Evolutionary conservation across 2,888 invertebrate genomes (phyloP).

Genomic region (Drosophila subquinaria): DNA sequence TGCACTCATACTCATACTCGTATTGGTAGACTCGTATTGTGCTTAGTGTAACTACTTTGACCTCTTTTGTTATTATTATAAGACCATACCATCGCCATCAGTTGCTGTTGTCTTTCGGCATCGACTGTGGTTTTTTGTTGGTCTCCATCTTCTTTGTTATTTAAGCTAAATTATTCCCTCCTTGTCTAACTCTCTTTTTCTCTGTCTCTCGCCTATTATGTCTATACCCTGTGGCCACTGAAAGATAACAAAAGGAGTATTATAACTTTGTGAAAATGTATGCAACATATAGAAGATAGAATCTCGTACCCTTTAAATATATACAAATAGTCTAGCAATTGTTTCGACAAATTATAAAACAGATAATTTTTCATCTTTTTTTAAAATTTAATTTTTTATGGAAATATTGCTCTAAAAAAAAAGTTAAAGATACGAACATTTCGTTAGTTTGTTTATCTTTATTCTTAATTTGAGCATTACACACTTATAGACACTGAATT

Average conservation of each 20-base stretch:
- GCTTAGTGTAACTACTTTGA: conserved; percentile 76
- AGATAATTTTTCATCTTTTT: too few species aligned
- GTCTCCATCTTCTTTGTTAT: conserved; percentile 54
- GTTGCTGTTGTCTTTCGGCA: conserved; percentile 34
- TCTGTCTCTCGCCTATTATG: neutral
- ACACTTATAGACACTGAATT: too few species aligned
- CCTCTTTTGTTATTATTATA: conserved; percentile 74
- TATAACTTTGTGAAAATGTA: conserved; percentile 14
- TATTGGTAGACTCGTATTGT: conserved; percentile 24
- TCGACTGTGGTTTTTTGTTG: conserved; percentile 64
- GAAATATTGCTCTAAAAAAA: too few species aligned
- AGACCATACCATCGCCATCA: conserved; percentile 28
- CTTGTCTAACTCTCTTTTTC: conserved; percentile 10
- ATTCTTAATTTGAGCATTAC: too few species aligned
- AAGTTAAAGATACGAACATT: too few species aligned
- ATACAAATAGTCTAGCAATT: neutral
- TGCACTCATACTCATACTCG: neutral
- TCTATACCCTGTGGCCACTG: neutral
- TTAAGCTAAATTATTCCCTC: conserved; percentile 55
- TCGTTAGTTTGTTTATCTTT: too few species aligned
- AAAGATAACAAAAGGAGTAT: neutral
- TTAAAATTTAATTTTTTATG: too few species aligned
- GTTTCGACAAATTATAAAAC: too few species aligned
- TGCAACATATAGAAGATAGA: neutral
- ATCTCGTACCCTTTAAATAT: neutral